Conservation (phyloP, 1,140 invertebrate genomes). For the Lordiphosa clarofinis region DNA sequence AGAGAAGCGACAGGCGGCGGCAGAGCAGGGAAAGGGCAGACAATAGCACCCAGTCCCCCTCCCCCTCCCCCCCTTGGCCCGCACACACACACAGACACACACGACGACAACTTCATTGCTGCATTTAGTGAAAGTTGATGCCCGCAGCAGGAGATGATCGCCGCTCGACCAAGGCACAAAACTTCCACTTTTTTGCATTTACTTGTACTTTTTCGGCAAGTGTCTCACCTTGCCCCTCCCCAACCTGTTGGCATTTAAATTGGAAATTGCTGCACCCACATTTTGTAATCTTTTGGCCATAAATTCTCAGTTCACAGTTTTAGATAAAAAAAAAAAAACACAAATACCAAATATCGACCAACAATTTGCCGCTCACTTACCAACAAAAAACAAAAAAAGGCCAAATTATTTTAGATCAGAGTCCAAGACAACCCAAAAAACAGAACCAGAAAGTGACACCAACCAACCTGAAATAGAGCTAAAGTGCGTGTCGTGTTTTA, state of each 20-base stretch:
- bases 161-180: constrained; percentile 18
- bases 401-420: constrained; percentile 5
- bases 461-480: too few species aligned
- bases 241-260: constrained; percentile 31
- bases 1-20: background rate
- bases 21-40: constrained; percentile 1
- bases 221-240: constrained; percentile 2
- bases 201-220: constrained; percentile 16
- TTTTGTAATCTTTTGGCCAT: constrained; percentile 34
- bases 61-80: background rate
- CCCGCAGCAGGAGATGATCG: constrained; percentile 49
- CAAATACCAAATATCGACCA: constrained; percentile 4
- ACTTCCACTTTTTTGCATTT: constrained; percentile 46
- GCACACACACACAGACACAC: background rate
- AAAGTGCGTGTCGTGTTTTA: too few species aligned
- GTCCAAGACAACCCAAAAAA: background rate
- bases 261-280: constrained; percentile 49
- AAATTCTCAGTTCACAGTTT: constrained; percentile 26
- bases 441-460: background rate
- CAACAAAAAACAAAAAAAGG: constrained; percentile 1
- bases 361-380: background rate
- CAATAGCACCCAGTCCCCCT: constrained; percentile 18
- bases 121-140: constrained; percentile 48
- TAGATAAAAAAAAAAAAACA: constrained; percentile 6
- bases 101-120: constrained; percentile 30